These are phyloP conservation scores for Aix galericulata DNA, from an alignment of 2,113 vertebrate species.

Conservation along the genomic window DNA sequence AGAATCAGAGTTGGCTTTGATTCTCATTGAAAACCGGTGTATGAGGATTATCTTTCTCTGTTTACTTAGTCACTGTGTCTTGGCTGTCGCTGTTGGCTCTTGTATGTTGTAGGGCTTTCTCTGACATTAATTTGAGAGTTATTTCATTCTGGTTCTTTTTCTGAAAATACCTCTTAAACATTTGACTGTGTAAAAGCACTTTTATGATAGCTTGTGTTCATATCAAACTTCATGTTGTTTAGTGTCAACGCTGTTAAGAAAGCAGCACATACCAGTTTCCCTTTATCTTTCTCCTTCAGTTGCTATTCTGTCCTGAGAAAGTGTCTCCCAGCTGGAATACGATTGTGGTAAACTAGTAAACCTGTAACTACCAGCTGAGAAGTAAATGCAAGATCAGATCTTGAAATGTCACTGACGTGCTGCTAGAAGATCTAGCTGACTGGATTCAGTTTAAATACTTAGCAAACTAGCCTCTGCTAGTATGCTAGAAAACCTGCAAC, in stretches of 20 bases:
- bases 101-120: neutral
- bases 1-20: neutral
- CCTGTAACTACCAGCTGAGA: conserved; percentile 13
- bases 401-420: neutral
- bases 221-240: neutral
- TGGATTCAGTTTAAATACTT: conserved; percentile 29
- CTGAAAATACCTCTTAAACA: neutral
- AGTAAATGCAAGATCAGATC: neutral
- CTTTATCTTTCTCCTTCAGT: neutral
- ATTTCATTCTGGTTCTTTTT: neutral
- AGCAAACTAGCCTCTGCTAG: neutral
- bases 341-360: conserved; percentile 22
- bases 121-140: neutral
- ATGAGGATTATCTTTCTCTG: neutral
- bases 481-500: neutral
- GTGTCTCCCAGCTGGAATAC: neutral
- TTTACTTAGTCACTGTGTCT: neutral
- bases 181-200: neutral
- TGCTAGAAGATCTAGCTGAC: conserved; percentile 1
- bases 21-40: neutral
- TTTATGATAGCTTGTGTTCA: neutral
- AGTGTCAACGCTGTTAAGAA: neutral
- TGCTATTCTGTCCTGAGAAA: neutral
- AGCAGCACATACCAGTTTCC: neutral
- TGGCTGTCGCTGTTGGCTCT: neutral